Base-by-base conservation (phyloP, 2,888 invertebrate species). In the Physocephala rufipes region DNA sequence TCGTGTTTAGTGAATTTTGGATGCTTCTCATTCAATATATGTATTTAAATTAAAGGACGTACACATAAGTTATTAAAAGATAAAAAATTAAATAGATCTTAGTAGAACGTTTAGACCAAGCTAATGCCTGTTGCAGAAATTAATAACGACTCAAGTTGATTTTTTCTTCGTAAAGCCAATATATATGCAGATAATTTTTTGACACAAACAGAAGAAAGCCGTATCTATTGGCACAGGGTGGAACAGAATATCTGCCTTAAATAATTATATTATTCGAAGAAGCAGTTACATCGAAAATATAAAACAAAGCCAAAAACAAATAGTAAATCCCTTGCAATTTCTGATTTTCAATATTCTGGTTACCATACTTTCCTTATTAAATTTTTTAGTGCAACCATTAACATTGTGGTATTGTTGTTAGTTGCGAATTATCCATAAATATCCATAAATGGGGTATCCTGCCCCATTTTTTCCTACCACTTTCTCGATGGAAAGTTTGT, bases 41-140 rank as follows among this genome's bases (percentile, higher is more conserved):
- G 30, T 55, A 21, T 36, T 26, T 59, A 59, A 30, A 62, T n/a
- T n/a, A n/a, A n/a, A n/a, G n/a, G 19, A 51, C n/a, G 49, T 24
- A 24, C 24, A 19, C 24, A 28, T 45, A n/a, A n/a, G n/a, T n/a
- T n/a, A 67, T 28, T 67, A 19, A 12, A 53, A 15, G 28, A n/a
- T n/a, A n/a, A 16, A 49, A 62, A 62, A 47, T 61, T 68, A 49
- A 61, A 28, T 49, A 24, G 45, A n/a, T 19, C 30, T 68, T 59
- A 19, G 0, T 51, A 16, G 51, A 68, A 36, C 51, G 51, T 51
- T 30, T 62, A 62, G 24, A 36, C 36, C 51, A 15, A 28, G 47
- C 61, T 51, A 16, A 51, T 62, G 68, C 49, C 30, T 68, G 43
- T 67, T 58, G 67, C 24, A 28, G 13, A 30, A 68, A 67, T 59